These are phyloP conservation scores for Drosophila albomicans DNA, from an alignment of 1,140 invertebrate genomes.

Conservation along the genomic window DNA sequence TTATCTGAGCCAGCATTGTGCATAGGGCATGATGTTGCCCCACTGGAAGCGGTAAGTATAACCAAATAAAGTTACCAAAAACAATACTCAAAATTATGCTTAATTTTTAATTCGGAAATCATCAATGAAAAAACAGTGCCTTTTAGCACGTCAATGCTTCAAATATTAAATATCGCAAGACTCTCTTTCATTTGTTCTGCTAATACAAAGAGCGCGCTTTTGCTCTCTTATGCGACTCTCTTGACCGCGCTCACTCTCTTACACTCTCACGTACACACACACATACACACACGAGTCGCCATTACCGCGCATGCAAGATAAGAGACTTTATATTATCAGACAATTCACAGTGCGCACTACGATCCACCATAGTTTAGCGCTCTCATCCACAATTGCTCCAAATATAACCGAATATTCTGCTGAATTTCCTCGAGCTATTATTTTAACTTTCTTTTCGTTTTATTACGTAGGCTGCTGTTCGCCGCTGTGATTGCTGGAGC, in stretches of 20 bases:
- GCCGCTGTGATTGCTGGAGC: slow-evolving; percentile 80
- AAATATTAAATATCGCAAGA: slow-evolving; percentile 30
- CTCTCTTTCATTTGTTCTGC: neutral
- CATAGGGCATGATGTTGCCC: slow-evolving; percentile 83
- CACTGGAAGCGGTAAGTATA: slow-evolving; percentile 82
- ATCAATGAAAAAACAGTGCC: neutral
- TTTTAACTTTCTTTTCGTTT: slow-evolving; percentile 3
- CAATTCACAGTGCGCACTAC: neutral
- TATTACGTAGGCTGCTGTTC: slow-evolving; percentile 75
- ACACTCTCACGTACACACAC: neutral
- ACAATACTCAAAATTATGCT: neutral
- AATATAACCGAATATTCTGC: slow-evolving; percentile 1
- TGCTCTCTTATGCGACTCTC: slow-evolving; percentile 35
- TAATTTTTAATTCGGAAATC: neutral
- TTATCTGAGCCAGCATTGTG: slow-evolving; percentile 67
- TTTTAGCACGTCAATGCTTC: slow-evolving; percentile 3
- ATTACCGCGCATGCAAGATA: slow-evolving; percentile 5
- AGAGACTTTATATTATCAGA: slow-evolving; percentile 21
- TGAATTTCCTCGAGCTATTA: neutral
- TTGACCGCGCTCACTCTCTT: slow-evolving; percentile 23
- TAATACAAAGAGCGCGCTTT: slow-evolving; percentile 1
- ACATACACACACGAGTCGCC: neutral
- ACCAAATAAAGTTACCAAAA: neutral
- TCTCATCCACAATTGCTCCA: neutral
- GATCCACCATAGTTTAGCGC: neutral